Percentiles rank a stretch among this genome's conserved stretches.
These are phyloP conservation scores for Chiloscyllium plagiosum DNA, from an alignment of 2,113 vertebrate genomes.

Conservation along the genomic window DNA sequence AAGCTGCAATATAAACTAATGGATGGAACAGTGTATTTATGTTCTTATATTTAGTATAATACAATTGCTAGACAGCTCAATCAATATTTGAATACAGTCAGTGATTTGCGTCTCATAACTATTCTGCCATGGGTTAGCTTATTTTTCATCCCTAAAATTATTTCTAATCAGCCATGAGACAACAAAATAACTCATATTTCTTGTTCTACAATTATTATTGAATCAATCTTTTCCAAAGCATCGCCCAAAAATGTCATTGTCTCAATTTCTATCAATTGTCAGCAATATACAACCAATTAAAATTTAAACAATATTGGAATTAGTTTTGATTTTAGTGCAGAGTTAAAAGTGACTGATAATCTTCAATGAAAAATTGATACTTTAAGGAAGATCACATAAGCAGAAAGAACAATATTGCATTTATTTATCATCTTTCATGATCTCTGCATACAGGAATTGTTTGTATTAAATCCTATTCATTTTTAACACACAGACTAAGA, in stretches of 20 bases:
- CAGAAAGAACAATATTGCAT: neutral
- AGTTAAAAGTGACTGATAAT: neutral
- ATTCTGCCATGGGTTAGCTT: neutral
- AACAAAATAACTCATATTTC: neutral
- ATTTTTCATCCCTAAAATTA: neutral
- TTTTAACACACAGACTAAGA: neutral
- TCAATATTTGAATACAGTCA: neutral
- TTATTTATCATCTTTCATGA: neutral
- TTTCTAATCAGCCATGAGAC: neutral
- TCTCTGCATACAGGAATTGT: neutral
- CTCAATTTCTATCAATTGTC: neutral
- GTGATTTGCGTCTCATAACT: neutral
- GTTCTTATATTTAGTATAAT: neutral
- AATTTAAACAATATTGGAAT: neutral
- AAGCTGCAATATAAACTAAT: neutral
- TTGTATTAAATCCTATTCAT: neutral
- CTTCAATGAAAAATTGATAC: neutral
- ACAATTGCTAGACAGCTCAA: neutral
- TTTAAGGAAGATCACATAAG: neutral
- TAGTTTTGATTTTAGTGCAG: neutral
- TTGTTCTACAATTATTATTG: neutral
- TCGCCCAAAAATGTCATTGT: neutral
- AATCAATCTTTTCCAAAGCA: neutral
- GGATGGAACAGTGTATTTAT: neutral
- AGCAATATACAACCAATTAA: neutral